These are phyloP conservation scores for Alces alces DNA, from an alignment of 2,113 vertebrate species.

Conservation along the genomic window DNA sequence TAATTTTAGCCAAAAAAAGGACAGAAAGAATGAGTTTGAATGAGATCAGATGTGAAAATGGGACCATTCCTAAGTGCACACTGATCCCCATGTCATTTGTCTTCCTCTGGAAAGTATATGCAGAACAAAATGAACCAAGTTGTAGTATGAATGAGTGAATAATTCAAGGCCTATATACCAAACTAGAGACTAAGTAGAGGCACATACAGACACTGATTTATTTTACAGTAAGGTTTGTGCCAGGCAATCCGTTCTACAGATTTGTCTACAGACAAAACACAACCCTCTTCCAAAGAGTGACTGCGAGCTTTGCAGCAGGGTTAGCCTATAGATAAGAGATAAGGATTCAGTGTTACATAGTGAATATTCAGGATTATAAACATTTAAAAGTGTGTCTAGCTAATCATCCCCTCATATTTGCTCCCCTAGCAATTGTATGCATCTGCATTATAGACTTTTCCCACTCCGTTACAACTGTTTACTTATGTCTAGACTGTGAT, in stretches of 20 bases:
- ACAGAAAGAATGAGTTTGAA: not conserved
- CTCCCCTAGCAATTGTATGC: not conserved
- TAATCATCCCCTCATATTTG: not conserved
- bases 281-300: not conserved
- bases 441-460: not conserved
- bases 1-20: constrained; percentile 29
- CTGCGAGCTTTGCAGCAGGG: not conserved
- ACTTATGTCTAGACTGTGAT: not conserved
- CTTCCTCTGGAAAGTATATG: not conserved
- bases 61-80: not conserved
- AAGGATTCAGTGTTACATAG: not conserved
- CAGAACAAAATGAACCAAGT: constrained; percentile 35
- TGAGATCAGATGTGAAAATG: not conserved
- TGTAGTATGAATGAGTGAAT: not conserved
- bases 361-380: not conserved
- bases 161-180: constrained; percentile 5
- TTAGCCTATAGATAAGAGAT: not conserved
- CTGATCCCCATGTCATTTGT: not conserved
- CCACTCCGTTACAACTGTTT: not conserved
- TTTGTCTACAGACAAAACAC: not conserved
- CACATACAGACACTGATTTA: not conserved
- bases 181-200: not conserved
- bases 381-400: not conserved
- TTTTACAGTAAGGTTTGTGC: not conserved
- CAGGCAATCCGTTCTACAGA: not conserved